Evolutionary conservation across 1,140 invertebrate species (phyloP).

Genomic region (Armadillidium nasatum): DNA sequence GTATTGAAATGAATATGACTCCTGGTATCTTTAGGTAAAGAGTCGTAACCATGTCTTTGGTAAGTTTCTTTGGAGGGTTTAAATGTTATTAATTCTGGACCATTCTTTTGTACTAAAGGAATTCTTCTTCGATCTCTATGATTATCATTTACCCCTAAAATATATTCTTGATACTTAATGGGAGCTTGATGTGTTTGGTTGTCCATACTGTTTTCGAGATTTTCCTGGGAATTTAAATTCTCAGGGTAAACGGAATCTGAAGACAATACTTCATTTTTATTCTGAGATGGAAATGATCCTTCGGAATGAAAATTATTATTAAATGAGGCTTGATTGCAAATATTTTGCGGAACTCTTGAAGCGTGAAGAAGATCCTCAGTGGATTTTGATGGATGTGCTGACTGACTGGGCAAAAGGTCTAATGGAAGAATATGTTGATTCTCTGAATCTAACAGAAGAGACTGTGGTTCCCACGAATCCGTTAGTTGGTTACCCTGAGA

Average conservation of each 20-base stretch:
- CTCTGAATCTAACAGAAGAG: no score
- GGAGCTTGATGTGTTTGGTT: not conserved
- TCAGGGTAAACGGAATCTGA: conserved; percentile 2
- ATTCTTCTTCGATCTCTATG: not conserved
- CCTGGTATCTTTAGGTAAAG: no score
- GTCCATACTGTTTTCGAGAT: not conserved
- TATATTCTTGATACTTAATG: not conserved
- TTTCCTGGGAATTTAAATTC: not conserved
- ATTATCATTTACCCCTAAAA: no score
- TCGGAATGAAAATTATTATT: no score
- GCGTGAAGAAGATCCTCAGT: conserved; percentile 36
- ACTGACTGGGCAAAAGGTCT: not conserved
- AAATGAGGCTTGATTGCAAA: not conserved
- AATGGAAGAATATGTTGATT: not conserved
- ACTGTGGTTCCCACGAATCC: no score
- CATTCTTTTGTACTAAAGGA: not conserved
- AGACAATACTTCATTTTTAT: not conserved
- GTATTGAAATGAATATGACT: no score
- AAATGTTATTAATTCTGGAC: not conserved
- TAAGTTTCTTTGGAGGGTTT: not conserved
- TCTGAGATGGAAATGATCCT: not conserved
- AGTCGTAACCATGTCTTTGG: not conserved
- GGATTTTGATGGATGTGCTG: conserved; percentile 20
- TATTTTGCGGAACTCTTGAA: conserved; percentile 29
- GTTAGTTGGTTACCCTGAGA: no score